Percentiles rank a stretch among this genome's conserved stretches.
Conservation (phyloP, 2,113 vertebrate species). For the Corvus cornix region DNA sequence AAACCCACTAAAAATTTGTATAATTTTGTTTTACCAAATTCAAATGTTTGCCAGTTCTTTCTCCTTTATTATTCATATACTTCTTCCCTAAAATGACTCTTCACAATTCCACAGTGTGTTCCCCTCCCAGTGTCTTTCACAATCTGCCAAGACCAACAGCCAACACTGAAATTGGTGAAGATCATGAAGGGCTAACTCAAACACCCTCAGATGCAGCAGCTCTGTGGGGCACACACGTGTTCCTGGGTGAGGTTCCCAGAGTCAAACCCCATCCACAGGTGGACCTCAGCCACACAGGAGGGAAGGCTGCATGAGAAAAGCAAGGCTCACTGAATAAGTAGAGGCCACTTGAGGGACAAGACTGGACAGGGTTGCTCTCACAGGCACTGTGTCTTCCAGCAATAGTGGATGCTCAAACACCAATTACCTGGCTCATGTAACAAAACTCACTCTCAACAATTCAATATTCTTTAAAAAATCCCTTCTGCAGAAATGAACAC, state of each 20-base stretch:
- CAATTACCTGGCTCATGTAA: background rate
- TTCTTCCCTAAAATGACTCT: background rate
- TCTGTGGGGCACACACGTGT: fast-evolving
- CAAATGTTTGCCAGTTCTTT: background rate
- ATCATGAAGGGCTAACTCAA: background rate
- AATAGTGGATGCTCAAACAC: background rate
- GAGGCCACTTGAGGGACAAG: background rate
- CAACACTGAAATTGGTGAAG: background rate
- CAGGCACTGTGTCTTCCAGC: background rate
- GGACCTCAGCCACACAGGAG: background rate
- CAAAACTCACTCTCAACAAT: background rate
- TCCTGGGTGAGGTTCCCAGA: background rate
- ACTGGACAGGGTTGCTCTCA: background rate
- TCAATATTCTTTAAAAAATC: background rate
- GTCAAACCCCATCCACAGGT: background rate
- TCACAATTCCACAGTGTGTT: background rate
- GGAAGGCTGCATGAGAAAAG: background rate
- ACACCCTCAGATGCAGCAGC: background rate
- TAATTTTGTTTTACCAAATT: background rate
- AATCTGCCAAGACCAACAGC: background rate
- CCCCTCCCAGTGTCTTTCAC: background rate
- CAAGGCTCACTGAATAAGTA: background rate
- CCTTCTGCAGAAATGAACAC: background rate
- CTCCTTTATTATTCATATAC: background rate
- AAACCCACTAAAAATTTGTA: background rate